Percentiles rank a stretch among this genome's conserved stretches.
Conservation (phyloP, 2,113 vertebrate species). For the Percopsis transmontana region DNA sequence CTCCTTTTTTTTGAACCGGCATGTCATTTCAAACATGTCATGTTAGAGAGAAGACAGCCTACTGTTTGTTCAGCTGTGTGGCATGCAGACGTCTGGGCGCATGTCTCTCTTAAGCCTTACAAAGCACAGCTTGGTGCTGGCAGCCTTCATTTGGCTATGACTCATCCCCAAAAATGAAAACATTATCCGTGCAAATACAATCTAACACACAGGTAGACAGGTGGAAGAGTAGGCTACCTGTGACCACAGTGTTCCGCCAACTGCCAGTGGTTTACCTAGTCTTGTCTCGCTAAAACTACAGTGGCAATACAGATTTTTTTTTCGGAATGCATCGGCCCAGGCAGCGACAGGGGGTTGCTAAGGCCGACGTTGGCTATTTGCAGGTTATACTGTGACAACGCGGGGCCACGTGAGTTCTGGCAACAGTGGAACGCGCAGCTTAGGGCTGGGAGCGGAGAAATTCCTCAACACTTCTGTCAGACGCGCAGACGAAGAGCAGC, state of each 20-base stretch:
- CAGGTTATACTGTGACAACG: conserved; percentile 63
- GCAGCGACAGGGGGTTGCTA: conserved; percentile 40
- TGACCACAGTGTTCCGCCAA: conserved; percentile 6
- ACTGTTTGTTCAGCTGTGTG: conserved; percentile 79
- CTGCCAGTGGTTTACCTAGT: conserved; percentile 16
- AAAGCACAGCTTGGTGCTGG: conserved; percentile 27
- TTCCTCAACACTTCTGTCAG: conserved; percentile 72
- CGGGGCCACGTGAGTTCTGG: conserved; percentile 25
- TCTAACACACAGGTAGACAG: conserved; percentile 40
- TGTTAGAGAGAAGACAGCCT: conserved; percentile 59
- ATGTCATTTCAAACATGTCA: conserved; percentile 72
- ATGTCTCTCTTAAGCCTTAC: conserved; percentile 20
- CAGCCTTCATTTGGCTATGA: conserved; percentile 13
- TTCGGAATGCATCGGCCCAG: conserved; percentile 50
- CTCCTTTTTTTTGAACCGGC: conserved; percentile 54
- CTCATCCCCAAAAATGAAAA: not conserved
- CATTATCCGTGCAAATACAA: conserved; percentile 8
- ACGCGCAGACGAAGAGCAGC: conserved; percentile 42
- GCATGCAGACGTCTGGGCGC: conserved; percentile 64
- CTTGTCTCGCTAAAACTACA: conserved; percentile 15
- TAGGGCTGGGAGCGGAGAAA: conserved; percentile 76
- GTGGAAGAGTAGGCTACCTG: not conserved
- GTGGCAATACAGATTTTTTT: conserved; percentile 44
- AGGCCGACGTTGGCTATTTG: conserved; percentile 54
- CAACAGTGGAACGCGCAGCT: not conserved